These are phyloP conservation scores for Drosophila meridionalis DNA, from an alignment of 2,888 invertebrate genomes.

Conservation along the genomic window DNA sequence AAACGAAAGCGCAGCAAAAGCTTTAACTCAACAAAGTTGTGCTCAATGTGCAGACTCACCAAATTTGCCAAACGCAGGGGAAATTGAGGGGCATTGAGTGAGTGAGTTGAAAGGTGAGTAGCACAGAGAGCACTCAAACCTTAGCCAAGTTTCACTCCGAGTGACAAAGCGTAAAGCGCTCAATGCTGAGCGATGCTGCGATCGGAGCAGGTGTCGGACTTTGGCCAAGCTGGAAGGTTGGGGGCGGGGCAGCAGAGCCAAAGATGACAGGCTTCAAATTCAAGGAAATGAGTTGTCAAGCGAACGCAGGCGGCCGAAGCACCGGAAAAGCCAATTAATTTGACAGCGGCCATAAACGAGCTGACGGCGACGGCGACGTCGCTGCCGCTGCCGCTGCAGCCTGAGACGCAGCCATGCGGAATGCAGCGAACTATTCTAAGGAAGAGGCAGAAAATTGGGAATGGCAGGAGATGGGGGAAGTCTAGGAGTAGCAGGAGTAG, in stretches of 20 bases:
- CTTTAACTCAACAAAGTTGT: not conserved
- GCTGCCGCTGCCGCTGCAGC: conserved; percentile 49
- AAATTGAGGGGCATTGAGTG: not conserved
- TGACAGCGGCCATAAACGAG: conserved; percentile 67
- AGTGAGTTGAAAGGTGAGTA: not conserved
- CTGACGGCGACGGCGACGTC: conserved; percentile 15
- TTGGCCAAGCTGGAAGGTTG: not conserved
- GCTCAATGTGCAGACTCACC: conserved; percentile 13
- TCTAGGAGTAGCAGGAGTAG: not conserved
- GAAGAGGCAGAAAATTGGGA: not conserved
- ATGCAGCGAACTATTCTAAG: conserved; percentile 36
- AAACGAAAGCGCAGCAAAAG: not conserved
- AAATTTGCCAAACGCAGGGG: conserved; percentile 10
- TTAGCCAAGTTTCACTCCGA: conserved; percentile 3
- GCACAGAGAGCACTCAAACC: not conserved
- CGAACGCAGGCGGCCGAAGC: conserved; percentile 28
- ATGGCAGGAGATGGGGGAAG: not conserved
- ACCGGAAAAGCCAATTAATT: conserved; percentile 77
- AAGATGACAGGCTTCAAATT: conserved; percentile 15
- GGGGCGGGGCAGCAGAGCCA: not conserved
- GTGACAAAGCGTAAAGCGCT: not conserved
- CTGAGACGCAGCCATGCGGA: conserved; percentile 64
- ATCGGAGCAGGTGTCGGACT: not conserved
- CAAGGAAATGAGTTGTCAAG: conserved; percentile 68
- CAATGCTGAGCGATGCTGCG: conserved; percentile 2